These are phyloP conservation scores for Ptychodera flava DNA, from an alignment of 35 echinoderm and acorn worm genomes.

Conservation along the genomic window DNA sequence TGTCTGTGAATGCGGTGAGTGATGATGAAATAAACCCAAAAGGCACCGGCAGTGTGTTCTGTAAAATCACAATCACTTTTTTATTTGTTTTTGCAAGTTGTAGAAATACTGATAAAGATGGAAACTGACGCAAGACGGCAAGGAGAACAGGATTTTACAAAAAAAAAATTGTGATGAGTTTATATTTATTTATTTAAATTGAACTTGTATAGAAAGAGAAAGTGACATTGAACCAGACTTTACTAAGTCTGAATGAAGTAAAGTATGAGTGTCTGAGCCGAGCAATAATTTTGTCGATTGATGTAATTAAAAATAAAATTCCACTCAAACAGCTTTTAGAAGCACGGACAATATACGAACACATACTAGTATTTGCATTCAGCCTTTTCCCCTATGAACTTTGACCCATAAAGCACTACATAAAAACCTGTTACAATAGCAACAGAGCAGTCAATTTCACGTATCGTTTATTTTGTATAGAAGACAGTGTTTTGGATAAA, in stretches of 20 bases:
- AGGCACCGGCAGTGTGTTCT: no score
- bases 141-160: not conserved
- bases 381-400: not conserved
- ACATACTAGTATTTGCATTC: not conserved
- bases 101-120: slow-evolving; percentile 2
- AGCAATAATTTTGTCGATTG: not conserved
- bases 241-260: not conserved
- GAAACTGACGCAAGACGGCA: not conserved
- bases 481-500: not conserved
- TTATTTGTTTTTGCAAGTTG: not conserved
- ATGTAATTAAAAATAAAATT: not conserved
- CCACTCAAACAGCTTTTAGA: not conserved
- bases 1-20: no score
- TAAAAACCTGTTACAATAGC: not conserved
- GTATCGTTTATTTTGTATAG: not conserved
- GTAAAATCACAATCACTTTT: slow-evolving; percentile 1
- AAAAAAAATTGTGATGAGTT: slow-evolving; percentile 2
- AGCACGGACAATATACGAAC: not conserved
- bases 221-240: not conserved
- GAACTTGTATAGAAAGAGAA: not conserved
- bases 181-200: not conserved
- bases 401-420: not conserved
- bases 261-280: not conserved
- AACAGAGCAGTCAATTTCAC: not conserved
- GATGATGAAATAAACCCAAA: no score